Evolutionary conservation across 2,888 invertebrate genomes (phyloP).

Genomic region (Unio delphinus): DNA sequence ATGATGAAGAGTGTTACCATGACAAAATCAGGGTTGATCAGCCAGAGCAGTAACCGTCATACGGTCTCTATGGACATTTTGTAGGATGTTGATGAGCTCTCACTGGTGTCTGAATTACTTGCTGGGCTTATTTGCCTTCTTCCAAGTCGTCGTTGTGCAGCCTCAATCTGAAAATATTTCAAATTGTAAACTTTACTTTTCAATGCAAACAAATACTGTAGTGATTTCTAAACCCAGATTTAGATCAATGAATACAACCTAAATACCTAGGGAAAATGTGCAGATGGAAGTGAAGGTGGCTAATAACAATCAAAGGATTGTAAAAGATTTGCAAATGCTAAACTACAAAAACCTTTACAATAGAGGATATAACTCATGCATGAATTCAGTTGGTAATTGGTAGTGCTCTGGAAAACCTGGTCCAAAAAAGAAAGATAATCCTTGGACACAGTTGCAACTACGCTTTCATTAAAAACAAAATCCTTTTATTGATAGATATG

Average conservation of each 20-base stretch:
- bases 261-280: background rate
- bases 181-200: slow-evolving; percentile 1
- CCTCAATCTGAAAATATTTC: slow-evolving; percentile 42
- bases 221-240: background rate
- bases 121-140: slow-evolving; percentile 18
- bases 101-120: slow-evolving; percentile 5
- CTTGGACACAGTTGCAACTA: no score
- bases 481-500: no score
- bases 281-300: no score
- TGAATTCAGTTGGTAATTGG: no score
- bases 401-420: no score
- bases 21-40: slow-evolving; percentile 55
- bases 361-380: no score
- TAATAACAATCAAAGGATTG: no score
- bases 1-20: slow-evolving; percentile 41
- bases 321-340: no score
- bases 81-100: background rate
- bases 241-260: background rate
- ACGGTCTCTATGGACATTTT: slow-evolving; percentile 43
- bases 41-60: slow-evolving; percentile 67
- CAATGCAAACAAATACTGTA: background rate
- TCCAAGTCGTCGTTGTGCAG: slow-evolving; percentile 36
- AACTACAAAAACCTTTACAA: no score
- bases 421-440: no score
- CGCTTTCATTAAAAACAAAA: no score